Evolutionary conservation across 2,113 vertebrate genomes (phyloP).

Genomic region (Bujurquina vittata): DNA sequence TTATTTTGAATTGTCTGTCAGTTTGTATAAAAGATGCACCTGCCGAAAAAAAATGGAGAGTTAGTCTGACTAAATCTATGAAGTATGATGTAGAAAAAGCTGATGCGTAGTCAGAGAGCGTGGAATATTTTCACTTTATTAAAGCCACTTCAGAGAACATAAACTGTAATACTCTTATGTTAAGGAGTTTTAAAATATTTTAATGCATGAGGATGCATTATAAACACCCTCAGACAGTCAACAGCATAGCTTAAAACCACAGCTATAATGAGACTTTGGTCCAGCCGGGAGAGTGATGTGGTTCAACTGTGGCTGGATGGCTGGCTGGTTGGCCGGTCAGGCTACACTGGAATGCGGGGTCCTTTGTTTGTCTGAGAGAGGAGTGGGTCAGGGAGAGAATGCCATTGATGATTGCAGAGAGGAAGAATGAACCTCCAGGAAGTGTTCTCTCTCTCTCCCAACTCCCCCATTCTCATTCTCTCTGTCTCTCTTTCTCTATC

Average conservation of each 20-base stretch:
- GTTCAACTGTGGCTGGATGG: conserved; percentile 69
- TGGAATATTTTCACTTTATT: background rate
- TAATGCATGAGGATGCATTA: background rate
- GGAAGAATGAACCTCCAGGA: conserved; percentile 84
- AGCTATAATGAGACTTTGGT: conserved; percentile 50
- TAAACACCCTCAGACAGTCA: conserved; percentile 12
- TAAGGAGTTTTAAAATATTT: background rate
- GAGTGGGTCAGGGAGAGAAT: conserved; percentile 82
- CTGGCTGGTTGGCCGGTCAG: conserved; percentile 75
- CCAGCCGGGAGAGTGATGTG: conserved; percentile 75
- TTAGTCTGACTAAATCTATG: background rate
- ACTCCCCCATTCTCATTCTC: conserved; percentile 62
- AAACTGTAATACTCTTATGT: background rate
- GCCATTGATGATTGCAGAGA: conserved; percentile 84
- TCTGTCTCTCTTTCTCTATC: conserved; percentile 51
- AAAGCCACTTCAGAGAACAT: background rate
- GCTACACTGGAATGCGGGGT: conserved; percentile 81
- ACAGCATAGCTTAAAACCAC: conserved; percentile 11
- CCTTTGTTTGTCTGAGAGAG: conserved; percentile 82
- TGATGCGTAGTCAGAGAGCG: background rate
- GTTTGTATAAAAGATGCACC: background rate
- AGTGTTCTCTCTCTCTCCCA: conserved; percentile 69
- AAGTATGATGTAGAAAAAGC: background rate
- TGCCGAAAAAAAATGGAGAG: background rate
- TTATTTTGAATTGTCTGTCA: background rate